Percentiles rank a stretch among this genome's conserved stretches.
phyloP scores from a whole-genome alignment of 2,113 vertebrate species.

The Apteryx mantelli region DNA sequence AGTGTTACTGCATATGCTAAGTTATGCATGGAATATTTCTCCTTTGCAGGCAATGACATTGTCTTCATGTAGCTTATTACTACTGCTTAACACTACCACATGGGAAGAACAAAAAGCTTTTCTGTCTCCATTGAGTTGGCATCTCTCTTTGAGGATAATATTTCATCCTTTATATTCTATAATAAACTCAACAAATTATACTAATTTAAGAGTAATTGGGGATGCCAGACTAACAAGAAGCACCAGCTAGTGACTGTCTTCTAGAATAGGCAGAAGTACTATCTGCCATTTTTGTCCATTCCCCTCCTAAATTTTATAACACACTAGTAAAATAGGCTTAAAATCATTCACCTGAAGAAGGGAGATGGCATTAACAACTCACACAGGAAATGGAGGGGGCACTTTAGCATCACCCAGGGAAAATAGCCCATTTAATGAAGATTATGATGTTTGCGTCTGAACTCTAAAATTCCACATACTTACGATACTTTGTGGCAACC shows the following conservation, averaged over 20 bases:
- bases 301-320: not conserved
- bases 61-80: not conserved
- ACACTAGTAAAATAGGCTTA: not conserved
- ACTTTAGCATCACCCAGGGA: not conserved
- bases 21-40: not conserved
- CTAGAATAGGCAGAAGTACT: not conserved
- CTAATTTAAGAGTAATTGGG: constrained; percentile 33
- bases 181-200: constrained; percentile 25
- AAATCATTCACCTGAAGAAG: not conserved
- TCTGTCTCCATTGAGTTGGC: constrained; percentile 10
- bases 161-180: not conserved
- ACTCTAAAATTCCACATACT: not conserved
- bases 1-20: not conserved
- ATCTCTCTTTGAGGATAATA: not conserved
- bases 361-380: not conserved
- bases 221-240: constrained; percentile 30
- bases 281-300: not conserved
- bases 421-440: not conserved
- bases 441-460: not conserved
- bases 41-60: not conserved
- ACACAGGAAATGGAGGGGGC: not conserved
- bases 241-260: not conserved
- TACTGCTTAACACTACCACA: not conserved
- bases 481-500: not conserved
- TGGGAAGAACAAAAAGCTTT: constrained; percentile 10